Evolutionary conservation across 2,113 vertebrate genomes (phyloP).

Genomic region (Oryzias curvinotus): DNA sequence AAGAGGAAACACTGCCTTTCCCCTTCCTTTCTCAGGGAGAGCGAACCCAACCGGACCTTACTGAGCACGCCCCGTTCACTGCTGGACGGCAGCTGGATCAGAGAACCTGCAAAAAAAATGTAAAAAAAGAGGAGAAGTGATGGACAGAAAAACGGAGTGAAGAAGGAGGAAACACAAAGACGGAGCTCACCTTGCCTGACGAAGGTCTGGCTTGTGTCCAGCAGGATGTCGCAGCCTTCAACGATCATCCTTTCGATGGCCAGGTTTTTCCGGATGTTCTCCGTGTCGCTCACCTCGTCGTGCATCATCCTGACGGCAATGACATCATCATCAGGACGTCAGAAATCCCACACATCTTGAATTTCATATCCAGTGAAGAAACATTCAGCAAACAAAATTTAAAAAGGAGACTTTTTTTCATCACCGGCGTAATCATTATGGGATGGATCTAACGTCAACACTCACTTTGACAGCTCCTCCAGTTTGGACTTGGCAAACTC

Average conservation of each 20-base stretch:
- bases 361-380: no score
- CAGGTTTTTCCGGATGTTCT: slow-evolving; percentile 97
- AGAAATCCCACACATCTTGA: no score
- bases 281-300: slow-evolving; percentile 97
- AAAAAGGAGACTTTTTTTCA: no score
- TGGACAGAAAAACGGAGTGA: not conserved
- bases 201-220: slow-evolving; percentile 97
- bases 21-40: slow-evolving; percentile 92
- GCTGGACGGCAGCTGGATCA: slow-evolving; percentile 93
- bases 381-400: no score
- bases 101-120: slow-evolving; percentile 79
- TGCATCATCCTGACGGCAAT: slow-evolving; percentile 88
- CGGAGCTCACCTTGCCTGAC: slow-evolving; percentile 90
- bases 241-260: slow-evolving; percentile 97
- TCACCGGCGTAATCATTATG: no score
- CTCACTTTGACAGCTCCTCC: slow-evolving; percentile 88
- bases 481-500: slow-evolving; percentile 98
- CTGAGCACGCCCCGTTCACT: slow-evolving; percentile 94
- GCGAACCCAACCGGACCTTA: slow-evolving; percentile 91
- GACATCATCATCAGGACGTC: not conserved
- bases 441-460: not conserved
- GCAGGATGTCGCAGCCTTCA: slow-evolving; percentile 91
- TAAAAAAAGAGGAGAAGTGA: not conserved
- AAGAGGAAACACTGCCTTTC: slow-evolving; percentile 96
- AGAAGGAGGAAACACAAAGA: not conserved